Conservation (phyloP, 2,888 invertebrate genomes). For the Nemotelus pantherinus region DNA sequence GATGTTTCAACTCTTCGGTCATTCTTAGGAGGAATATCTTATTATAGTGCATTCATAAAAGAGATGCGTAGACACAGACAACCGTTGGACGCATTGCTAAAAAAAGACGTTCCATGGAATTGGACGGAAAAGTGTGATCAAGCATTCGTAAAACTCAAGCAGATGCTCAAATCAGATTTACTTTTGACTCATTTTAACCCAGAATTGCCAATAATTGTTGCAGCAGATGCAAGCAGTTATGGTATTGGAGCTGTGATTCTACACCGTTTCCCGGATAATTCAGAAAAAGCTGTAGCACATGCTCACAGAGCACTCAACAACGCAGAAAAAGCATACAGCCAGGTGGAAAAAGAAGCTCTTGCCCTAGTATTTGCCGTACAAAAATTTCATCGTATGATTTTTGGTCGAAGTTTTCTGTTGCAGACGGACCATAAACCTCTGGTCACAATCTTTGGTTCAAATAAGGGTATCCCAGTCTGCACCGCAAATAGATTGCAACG, state of each 20-base stretch:
- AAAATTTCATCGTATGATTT: conserved; percentile 57
- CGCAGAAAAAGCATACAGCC: conserved; percentile 57
- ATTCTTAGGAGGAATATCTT: conserved; percentile 45
- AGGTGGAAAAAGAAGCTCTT: conserved; percentile 59
- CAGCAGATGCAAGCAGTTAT: conserved; percentile 51
- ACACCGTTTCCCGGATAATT: background rate
- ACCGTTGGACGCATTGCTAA: background rate
- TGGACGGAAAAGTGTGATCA: background rate
- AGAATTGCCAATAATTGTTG: conserved; percentile 49
- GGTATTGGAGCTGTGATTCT: conserved; percentile 49
- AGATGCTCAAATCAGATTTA: conserved; percentile 48
- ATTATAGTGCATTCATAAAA: conserved; percentile 49
- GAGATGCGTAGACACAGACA: background rate
- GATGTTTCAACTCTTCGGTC: conserved; percentile 51
- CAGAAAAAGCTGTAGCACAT: background rate
- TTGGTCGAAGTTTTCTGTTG: conserved; percentile 57
- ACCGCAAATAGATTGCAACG: conserved; percentile 53
- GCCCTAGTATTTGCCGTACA: conserved; percentile 56
- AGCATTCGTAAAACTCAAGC: too few species aligned
- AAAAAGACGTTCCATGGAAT: background rate
- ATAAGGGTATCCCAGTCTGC: conserved; percentile 52
- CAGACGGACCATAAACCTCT: conserved; percentile 55
- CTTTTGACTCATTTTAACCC: conserved; percentile 51
- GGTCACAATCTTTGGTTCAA: conserved; percentile 56
- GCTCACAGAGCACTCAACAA: background rate